A percentile compares a stretch with the other conserved stretches of the same genome.
phyloP scores from a whole-genome alignment of 2,888 invertebrate species.

The Cantharis flavilabris region DNA sequence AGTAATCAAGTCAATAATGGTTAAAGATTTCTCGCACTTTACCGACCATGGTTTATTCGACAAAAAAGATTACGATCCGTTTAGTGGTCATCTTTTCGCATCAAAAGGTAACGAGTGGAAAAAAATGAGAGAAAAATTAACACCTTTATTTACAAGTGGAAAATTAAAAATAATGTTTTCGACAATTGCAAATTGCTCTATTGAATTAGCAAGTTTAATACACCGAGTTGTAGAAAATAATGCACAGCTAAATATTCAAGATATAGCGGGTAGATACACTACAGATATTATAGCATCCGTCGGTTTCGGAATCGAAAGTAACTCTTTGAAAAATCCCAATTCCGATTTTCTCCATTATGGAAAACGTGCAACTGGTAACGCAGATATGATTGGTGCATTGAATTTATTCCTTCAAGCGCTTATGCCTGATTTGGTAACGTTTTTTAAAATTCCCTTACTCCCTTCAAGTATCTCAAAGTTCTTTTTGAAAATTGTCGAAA shows the following conservation, averaged over 20 bases:
- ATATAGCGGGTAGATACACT: constrained; percentile 54
- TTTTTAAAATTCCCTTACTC: not conserved
- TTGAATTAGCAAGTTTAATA: constrained; percentile 20
- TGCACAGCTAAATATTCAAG: constrained; percentile 52
- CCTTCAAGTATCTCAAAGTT: not conserved
- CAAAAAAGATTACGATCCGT: not conserved
- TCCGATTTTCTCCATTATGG: not conserved
- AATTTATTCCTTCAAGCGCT: not conserved
- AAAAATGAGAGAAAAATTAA: not conserved
- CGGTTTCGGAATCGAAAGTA: not conserved
- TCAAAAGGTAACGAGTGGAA: not conserved
- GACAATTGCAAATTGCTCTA: not conserved
- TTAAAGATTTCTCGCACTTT: not conserved
- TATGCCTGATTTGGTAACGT: not conserved
- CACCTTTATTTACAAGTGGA: not conserved
- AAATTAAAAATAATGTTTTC: not conserved
- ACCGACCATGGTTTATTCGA: not conserved
- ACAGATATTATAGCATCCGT: not conserved
- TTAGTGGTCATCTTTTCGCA: not conserved
- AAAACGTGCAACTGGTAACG: not conserved
- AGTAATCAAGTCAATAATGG: not conserved
- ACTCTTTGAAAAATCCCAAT: not conserved
- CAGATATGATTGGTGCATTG: not conserved
- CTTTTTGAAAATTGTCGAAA: not conserved
- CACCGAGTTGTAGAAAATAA: constrained; percentile 30